Conservation (phyloP, 2,888 invertebrate species). For the Lasioglossum pauxillum region DNA sequence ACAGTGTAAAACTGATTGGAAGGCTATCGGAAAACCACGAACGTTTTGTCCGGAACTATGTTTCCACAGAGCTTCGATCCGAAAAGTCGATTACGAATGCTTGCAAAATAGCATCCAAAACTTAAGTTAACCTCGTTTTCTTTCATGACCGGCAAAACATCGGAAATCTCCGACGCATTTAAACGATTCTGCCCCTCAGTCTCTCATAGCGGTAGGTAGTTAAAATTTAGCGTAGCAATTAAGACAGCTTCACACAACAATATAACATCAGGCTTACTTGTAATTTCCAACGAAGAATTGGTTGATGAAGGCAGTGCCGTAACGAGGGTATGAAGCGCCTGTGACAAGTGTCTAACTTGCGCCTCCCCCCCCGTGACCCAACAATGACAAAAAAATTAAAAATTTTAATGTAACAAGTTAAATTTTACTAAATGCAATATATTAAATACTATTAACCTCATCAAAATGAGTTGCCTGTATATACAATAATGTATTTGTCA, state of each 20-base stretch:
- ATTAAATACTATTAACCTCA: too few species aligned
- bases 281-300: not conserved
- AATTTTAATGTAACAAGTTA: too few species aligned
- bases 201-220: not conserved
- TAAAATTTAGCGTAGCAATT: too few species aligned
- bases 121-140: not conserved
- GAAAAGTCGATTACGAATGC: not conserved
- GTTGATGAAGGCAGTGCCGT: not conserved
- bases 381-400: too few species aligned
- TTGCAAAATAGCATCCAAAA: not conserved
- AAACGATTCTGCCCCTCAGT: not conserved
- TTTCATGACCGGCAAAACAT: too few species aligned
- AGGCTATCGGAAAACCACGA: constrained; percentile 16
- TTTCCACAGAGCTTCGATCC: not conserved
- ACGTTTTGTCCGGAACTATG: not conserved
- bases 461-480: not conserved
- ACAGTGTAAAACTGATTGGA: not conserved
- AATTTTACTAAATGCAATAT: too few species aligned
- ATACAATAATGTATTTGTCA: too few species aligned
- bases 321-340: too few species aligned
- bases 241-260: too few species aligned
- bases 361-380: too few species aligned
- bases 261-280: too few species aligned
- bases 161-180: not conserved
- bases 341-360: too few species aligned